phyloP scores from a whole-genome alignment of 2,888 invertebrate genomes.

The Drosophila prolongata region DNA sequence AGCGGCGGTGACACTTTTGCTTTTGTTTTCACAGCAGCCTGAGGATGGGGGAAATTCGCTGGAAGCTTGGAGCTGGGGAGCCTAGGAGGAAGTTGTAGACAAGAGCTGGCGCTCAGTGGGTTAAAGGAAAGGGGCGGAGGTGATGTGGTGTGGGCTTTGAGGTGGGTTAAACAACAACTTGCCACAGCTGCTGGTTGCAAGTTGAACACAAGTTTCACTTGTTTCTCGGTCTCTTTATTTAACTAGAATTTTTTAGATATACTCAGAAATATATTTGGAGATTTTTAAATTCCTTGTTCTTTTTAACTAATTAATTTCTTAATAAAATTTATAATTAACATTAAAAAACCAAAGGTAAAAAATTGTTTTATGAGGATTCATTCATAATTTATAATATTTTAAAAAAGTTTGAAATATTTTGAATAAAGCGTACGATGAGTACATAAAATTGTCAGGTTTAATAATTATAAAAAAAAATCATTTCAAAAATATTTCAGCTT shows the following conservation, averaged over 20 bases:
- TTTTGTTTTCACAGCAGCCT: constrained; percentile 57
- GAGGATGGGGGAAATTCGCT: constrained; percentile 12
- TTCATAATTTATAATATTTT: no score
- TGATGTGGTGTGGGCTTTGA: not conserved
- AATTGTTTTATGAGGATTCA: no score
- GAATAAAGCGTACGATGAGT: no score
- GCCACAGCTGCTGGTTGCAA: constrained; percentile 42
- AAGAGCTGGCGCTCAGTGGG: constrained; percentile 17
- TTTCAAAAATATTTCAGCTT: no score
- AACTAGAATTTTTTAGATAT: constrained; percentile 46
- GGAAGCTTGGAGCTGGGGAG: constrained; percentile 18
- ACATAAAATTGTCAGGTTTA: no score
- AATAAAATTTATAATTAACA: not conserved
- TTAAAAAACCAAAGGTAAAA: not conserved
- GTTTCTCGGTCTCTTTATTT: constrained; percentile 16
- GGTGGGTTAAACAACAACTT: constrained; percentile 14
- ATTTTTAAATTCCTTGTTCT: no score
- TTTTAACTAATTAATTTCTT: no score
- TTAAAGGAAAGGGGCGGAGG: not conserved
- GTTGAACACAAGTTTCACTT: constrained; percentile 51
- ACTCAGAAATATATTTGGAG: not conserved
- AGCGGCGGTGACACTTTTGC: constrained; percentile 64
- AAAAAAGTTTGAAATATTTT: not conserved
- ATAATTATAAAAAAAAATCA: no score
- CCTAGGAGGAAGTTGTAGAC: constrained; percentile 25